Base-by-base conservation (phyloP, 2,888 invertebrate genomes). In the Strigamia crassipes region DNA sequence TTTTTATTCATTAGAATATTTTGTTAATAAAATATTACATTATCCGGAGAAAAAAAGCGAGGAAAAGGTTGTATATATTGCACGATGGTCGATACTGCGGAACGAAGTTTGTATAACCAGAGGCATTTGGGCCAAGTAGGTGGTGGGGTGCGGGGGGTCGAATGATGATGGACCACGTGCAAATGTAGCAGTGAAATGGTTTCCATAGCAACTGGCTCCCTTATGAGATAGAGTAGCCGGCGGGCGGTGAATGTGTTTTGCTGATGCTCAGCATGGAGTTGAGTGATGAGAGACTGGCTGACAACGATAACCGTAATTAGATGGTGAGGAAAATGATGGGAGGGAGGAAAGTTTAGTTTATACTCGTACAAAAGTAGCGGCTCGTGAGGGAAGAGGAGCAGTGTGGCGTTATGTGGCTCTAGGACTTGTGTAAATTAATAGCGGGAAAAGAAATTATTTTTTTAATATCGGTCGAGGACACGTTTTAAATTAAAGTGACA, bases 101-200 rank as follows among this genome's bases (percentile, higher is more conserved):
- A 51, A 51, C 51, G 51, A 51, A 51, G 51, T 51, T 51, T n/a
- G 18, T 51, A n/a, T 51, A 51, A 51, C 51, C 51, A 51, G 51
- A 51, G 51, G 51, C 51, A 51, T n/a, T 51, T 51, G 51, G 51
- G n/a, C 51, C 51, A 51, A 51, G 51, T 18, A 51, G 51, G 51
- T 51, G 51, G 51, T 51, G 51, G 51, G 51, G 18, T n/a, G n/a
- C n/a, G n/a, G n/a, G n/a, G 51, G 18, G 18, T 51, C n/a, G 51
- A n/a, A 51, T 51, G 51, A 51, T 51, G 51, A 51, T 51, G 51
- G 51, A 51, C 51, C 51, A 51, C 51, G 51, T 51, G 51, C 51
- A 51, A 51, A 51, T 51, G 51, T 51, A 51, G 51, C 51, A 51
- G 51, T 51, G 51, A 51, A 51, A 51, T 51, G 51, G 51, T 51